Percentiles rank a stretch among this genome's conserved stretches.
phyloP scores from a whole-genome alignment of 1,140 invertebrate genomes.

The Eupeodes corollae region DNA sequence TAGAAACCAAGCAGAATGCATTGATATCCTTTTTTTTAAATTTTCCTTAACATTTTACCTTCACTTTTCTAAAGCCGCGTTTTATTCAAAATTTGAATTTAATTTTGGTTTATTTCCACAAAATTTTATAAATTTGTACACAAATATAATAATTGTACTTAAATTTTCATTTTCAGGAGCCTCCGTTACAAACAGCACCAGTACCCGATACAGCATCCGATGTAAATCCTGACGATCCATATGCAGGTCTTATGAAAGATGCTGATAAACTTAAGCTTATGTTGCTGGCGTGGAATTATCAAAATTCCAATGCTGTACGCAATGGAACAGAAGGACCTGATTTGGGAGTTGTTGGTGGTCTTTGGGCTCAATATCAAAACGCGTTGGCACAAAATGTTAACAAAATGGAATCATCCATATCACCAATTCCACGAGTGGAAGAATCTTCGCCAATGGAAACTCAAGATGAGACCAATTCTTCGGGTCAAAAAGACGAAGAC shows the following conservation, averaged over 20 bases:
- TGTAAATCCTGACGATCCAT: slow-evolving; percentile 27
- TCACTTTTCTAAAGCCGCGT: too few relatives aligned
- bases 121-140: too few relatives aligned
- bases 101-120: too few relatives aligned
- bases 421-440: slow-evolving; percentile 29
- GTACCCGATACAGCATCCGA: slow-evolving; percentile 9
- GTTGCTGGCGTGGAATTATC: slow-evolving; percentile 74
- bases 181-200: slow-evolving; percentile 12
- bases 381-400: slow-evolving; percentile 26
- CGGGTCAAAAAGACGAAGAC: slow-evolving; percentile 89
- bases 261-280: slow-evolving; percentile 74
- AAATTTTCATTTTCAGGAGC: slow-evolving; percentile 9
- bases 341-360: slow-evolving; percentile 49
- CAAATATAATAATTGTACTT: too few relatives aligned
- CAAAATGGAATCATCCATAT: slow-evolving; percentile 30
- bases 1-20: too few relatives aligned
- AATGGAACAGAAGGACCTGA: slow-evolving; percentile 35
- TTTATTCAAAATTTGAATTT: too few relatives aligned
- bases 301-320: slow-evolving; percentile 50
- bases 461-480: slow-evolving; percentile 83
- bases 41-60: too few relatives aligned
- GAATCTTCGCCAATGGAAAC: slow-evolving; percentile 45
- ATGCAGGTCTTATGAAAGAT: slow-evolving; percentile 53
- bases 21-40: too few relatives aligned
- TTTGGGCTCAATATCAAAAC: slow-evolving; percentile 65